A percentile compares a stretch with the other conserved stretches of the same genome.
phyloP scores from a whole-genome alignment of 2,888 invertebrate genomes.

The Cyaniris semiargus region DNA sequence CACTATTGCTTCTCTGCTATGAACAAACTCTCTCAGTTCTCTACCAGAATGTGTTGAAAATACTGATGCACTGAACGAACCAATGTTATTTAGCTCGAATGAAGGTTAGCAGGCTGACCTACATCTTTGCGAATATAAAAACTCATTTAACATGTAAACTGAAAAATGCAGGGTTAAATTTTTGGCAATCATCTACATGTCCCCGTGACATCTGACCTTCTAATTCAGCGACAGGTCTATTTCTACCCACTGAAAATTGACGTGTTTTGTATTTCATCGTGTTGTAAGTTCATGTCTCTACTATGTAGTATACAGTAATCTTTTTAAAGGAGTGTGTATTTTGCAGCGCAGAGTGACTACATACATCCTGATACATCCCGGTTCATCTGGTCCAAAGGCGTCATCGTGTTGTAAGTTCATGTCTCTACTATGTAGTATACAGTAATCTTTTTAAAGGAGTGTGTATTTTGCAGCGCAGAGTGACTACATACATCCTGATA shows the following conservation, averaged over 20 bases:
- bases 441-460: background rate
- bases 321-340: background rate
- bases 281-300: background rate
- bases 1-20: background rate
- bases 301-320: no score
- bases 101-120: background rate
- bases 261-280: background rate
- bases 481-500: background rate
- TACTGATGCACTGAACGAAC: no score
- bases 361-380: no score
- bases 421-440: background rate
- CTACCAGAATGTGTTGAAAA: no score
- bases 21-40: no score
- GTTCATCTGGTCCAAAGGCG: no score
- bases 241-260: background rate
- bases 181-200: background rate
- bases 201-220: slow-evolving; percentile 7
- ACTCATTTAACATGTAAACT: background rate
- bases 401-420: background rate
- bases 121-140: background rate
- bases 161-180: background rate
- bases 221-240: background rate
- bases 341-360: background rate
- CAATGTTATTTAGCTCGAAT: no score
- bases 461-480: background rate